Conservation (phyloP, 37 sponge, comb jelly and placozoan genomes). For the Aplysina aerophoba region DNA sequence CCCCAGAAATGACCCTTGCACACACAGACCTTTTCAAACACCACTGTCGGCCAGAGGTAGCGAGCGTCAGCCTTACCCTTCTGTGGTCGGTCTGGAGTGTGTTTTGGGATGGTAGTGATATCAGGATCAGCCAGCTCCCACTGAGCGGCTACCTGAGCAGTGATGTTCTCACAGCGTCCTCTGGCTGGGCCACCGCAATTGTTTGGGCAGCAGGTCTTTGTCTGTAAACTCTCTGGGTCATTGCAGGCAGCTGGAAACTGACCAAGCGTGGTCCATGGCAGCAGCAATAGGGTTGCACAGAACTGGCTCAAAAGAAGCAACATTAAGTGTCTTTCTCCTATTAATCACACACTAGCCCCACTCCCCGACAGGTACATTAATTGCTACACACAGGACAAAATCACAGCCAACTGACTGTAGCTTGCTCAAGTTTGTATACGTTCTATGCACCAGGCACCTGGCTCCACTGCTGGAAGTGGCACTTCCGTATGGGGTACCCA, state of each 20-base stretch:
- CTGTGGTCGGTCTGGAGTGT: not conserved
- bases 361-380: too few relatives aligned
- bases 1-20: slow-evolving; percentile 35
- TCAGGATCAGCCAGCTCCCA: not conserved
- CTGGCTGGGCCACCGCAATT: not conserved
- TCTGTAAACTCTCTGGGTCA: not conserved
- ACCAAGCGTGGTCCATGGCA: not conserved
- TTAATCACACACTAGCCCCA: too few relatives aligned
- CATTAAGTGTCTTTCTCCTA: too few relatives aligned
- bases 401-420: too few relatives aligned
- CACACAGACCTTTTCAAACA: slow-evolving; percentile 39
- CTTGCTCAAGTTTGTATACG: too few relatives aligned
- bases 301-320: too few relatives aligned
- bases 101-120: not conserved
- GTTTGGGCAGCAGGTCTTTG: not conserved
- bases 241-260: slow-evolving; percentile 7
- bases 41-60: slow-evolving; percentile 44
- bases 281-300: too few relatives aligned
- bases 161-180: not conserved
- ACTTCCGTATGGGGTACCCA: too few relatives aligned
- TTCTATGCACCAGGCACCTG: too few relatives aligned
- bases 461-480: too few relatives aligned
- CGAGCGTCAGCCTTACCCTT: slow-evolving; percentile 34
- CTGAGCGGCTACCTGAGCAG: not conserved
- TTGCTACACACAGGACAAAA: too few relatives aligned